phyloP scores from a whole-genome alignment of 2,113 vertebrate genomes.

The Corapipo altera region DNA sequence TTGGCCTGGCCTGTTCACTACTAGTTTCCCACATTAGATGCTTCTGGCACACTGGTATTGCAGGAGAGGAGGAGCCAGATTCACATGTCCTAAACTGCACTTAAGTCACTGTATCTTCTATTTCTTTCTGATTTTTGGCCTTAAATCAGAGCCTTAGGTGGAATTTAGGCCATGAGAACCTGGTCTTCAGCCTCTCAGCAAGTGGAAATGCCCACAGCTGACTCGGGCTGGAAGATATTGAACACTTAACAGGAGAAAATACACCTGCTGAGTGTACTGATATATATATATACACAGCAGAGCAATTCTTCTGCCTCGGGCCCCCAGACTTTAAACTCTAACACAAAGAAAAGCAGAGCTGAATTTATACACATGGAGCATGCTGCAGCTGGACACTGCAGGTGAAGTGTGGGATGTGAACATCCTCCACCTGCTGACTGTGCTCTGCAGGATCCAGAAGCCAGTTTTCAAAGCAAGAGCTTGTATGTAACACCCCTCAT shows the following conservation, averaged over 20 bases:
- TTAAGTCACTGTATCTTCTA: neutral
- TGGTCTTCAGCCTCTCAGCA: neutral
- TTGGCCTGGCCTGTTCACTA: neutral
- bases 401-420: neutral
- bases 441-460: neutral
- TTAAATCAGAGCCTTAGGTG: neutral
- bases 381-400: neutral
- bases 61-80: neutral
- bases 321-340: neutral
- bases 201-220: neutral
- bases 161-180: neutral
- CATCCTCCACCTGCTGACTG: neutral
- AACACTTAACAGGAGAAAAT: neutral
- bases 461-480: neutral
- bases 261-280: neutral
- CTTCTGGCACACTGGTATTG: neutral
- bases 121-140: neutral
- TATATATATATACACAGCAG: neutral
- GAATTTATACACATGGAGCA: neutral
- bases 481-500: fast-evolving
- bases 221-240: fast-evolving
- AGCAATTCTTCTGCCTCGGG: neutral
- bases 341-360: neutral
- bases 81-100: neutral
- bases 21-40: neutral